Evolutionary conservation across 2,113 vertebrate genomes (phyloP), one percentile per base, ranked within the genome.

Genomic region (Baryphthengus martii): DNA sequence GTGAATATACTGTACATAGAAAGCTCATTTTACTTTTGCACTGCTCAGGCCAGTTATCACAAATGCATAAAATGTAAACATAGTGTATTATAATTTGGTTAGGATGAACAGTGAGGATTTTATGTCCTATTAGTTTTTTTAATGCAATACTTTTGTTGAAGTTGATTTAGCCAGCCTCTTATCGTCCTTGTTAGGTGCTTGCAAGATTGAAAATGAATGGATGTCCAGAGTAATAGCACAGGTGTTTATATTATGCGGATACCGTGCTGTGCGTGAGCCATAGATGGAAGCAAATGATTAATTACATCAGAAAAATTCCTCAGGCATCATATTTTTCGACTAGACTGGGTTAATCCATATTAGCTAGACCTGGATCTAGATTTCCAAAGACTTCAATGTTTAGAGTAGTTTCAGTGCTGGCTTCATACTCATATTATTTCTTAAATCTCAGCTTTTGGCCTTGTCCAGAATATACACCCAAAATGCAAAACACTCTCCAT

Each of bases 1-100:
- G 96, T 93, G 93, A 96, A 97, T 95, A 90, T 94, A 94, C 68
- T 97, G 93, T 95, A 97, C 93, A 95, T 91, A 97, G 95, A 92
- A 96, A 97, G 62, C 37, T 90, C 86, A 93, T 97, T 98, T 98
- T 96, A 85, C 93, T 95, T 95, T 52, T 95, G 88, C 23, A 40
- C 90, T 45, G 53, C 90, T 96, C 96, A 89, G 93, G 90, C 80
- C 81, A 97, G 96, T 97, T 97, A 93, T 97, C 94, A 97, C 39
- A 95, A 97, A 97, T 92, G 89, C 95, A 97, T 97, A 96, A 97
- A 98, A 97, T 90, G 68, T 79, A 97, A 96, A 95, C 82, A 89
- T 52, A 40, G 72, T 79, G 55, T 76, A 88, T 83, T 97, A 88
- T 88, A 93, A 93, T 93, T 87, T 78, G 86, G 44, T 91, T 90